Percentiles rank a stretch among this genome's conserved stretches.
phyloP scores from a whole-genome alignment of 2,888 invertebrate genomes.

The Graphium colonna region DNA sequence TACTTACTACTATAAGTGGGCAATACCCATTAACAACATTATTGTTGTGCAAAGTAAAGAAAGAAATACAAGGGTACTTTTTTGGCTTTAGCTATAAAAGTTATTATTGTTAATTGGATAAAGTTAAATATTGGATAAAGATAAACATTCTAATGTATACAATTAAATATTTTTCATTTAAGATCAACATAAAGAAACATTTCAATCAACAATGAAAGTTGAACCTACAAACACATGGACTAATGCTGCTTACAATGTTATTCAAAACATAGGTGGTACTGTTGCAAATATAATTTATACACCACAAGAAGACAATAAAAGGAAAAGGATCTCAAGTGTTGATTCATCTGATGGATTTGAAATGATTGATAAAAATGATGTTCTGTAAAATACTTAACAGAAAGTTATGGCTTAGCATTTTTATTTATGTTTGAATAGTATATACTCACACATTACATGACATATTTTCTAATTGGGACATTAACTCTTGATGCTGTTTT shows the following conservation, averaged over 20 bases:
- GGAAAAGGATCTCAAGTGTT: conserved; percentile 56
- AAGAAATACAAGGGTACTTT: too few species aligned
- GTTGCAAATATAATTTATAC: conserved; percentile 58
- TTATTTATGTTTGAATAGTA: conserved; percentile 19
- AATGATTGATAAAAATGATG: conserved; percentile 68
- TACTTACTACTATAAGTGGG: too few species aligned
- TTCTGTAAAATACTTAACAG: conserved; percentile 40
- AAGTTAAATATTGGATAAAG: not conserved
- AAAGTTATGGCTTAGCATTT: conserved; percentile 10
- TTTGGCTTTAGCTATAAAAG: too few species aligned
- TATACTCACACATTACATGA: conserved; percentile 46
- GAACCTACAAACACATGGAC: conserved; percentile 56
- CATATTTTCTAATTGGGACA: conserved; percentile 64
- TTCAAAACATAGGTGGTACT: conserved; percentile 60
- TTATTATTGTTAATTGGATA: not conserved
- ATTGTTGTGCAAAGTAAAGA: too few species aligned
- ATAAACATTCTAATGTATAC: not conserved
- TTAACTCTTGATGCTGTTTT: conserved; percentile 68
- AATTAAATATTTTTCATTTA: not conserved
- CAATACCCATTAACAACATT: too few species aligned
- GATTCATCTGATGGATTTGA: conserved; percentile 75
- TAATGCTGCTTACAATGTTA: conserved; percentile 57
- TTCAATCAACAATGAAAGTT: conserved; percentile 55
- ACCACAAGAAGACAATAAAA: conserved; percentile 45
- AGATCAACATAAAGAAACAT: conserved; percentile 37